These are phyloP conservation scores for Ochropleura plecta DNA, from an alignment of 2,888 invertebrate genomes.

Conservation along the genomic window DNA sequence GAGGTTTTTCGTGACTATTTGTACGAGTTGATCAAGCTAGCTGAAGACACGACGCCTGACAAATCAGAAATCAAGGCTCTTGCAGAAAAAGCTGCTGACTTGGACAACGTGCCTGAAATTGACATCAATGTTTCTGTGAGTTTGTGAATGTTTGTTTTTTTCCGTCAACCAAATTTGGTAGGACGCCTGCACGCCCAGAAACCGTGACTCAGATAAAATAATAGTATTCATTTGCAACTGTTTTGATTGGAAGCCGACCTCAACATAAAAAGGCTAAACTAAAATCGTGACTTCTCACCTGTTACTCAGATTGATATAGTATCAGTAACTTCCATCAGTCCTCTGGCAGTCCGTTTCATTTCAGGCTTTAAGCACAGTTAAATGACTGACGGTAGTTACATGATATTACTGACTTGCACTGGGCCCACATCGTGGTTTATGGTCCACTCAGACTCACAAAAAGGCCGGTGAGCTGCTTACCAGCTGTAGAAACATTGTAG, in stretches of 20 bases:
- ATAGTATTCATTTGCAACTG: background rate
- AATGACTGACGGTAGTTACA: constrained; percentile 1
- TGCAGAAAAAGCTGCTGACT: constrained; percentile 91
- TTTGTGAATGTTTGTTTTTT: constrained; percentile 32
- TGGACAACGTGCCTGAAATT: constrained; percentile 88
- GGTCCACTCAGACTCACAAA: background rate
- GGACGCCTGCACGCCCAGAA: background rate
- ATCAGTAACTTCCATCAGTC: background rate
- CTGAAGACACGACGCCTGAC: constrained; percentile 82
- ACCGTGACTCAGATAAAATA: background rate
- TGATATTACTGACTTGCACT: background rate
- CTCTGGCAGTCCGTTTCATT: background rate
- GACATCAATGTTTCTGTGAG: constrained; percentile 82
- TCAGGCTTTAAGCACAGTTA: background rate
- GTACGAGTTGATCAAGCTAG: constrained; percentile 91
- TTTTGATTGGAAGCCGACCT: background rate
- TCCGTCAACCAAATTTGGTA: background rate
- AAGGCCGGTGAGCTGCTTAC: background rate
- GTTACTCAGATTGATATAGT: background rate
- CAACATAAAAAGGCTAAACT: background rate
- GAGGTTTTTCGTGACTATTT: constrained; percentile 90
- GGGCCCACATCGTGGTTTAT: background rate
- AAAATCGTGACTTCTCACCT: background rate
- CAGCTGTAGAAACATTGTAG: background rate
- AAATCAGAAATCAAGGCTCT: constrained; percentile 89